A percentile compares a stretch with the other conserved stretches of the same genome.
These are phyloP conservation scores for Goniozus legneri DNA, from an alignment of 1,140 invertebrate species.

Conservation along the genomic window DNA sequence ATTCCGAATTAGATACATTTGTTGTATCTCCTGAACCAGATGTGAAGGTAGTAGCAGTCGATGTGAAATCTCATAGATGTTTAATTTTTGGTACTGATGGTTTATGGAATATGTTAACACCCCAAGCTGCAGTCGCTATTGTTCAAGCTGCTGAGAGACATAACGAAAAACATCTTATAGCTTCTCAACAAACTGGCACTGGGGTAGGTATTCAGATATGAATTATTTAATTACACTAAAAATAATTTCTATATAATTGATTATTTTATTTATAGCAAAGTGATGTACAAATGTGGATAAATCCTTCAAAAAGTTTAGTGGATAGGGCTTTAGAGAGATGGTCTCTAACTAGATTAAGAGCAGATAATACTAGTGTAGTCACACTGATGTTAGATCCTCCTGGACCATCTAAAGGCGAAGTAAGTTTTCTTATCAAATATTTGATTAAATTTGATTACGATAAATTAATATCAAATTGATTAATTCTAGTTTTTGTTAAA, in stretches of 20 bases:
- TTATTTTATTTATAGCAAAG: conserved; percentile 29
- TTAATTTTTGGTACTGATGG: conserved; percentile 95
- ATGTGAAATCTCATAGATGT: conserved; percentile 77
- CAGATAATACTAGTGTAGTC: conserved; percentile 93
- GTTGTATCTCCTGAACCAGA: conserved; percentile 97
- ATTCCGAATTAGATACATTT: conserved; percentile 83
- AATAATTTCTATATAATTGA: conserved; percentile 3
- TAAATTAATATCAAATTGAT: no score
- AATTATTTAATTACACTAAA: background rate
- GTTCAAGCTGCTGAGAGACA: conserved; percentile 79
- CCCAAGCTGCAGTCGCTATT: conserved; percentile 78
- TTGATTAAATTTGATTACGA: background rate
- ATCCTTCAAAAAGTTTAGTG: conserved; percentile 88
- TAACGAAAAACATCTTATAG: conserved; percentile 66
- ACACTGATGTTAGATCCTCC: conserved; percentile 90
- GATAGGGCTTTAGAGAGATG: conserved; percentile 81
- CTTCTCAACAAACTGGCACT: conserved; percentile 51
- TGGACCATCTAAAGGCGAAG: conserved; percentile 70
- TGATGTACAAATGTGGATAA: conserved; percentile 66
- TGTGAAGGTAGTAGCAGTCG: conserved; percentile 81
- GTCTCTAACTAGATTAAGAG: conserved; percentile 75
- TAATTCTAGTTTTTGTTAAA: conserved; percentile 30
- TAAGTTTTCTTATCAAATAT: conserved; percentile 29
- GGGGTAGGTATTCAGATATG: conserved; percentile 28
- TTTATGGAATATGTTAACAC: conserved; percentile 90